Conservation (phyloP, 1,140 invertebrate species). For the Lethrus apterus region DNA sequence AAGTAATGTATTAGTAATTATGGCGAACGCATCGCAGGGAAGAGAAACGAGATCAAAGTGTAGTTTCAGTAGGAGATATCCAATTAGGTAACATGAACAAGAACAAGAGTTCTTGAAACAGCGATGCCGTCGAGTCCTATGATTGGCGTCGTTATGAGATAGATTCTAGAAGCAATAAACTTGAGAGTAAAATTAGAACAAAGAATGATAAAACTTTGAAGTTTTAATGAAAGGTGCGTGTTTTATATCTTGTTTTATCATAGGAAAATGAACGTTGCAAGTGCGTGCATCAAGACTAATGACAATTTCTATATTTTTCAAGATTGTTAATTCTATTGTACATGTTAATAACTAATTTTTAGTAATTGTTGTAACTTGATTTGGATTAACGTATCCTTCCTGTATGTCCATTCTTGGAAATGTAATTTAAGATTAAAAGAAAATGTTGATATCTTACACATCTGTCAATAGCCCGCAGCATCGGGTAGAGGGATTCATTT, state of each 20-base stretch:
- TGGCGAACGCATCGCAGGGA: no score
- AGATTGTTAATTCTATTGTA: no score
- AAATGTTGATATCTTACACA: background rate
- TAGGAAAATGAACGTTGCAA: no score
- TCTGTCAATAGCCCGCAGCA: conserved; percentile 2
- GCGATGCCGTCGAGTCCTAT: conserved; percentile 6
- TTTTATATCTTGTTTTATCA: no score
- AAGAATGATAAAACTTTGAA: conserved; percentile 6
- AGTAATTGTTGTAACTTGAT: no score
- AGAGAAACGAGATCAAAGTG: conserved; percentile 10
- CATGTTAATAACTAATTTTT: no score
- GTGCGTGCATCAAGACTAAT: no score
- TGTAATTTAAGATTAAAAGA: background rate
- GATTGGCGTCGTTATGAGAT: conserved; percentile 2
- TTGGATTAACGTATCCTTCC: no score
- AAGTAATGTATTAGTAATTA: no score
- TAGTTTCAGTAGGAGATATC: conserved; percentile 6
- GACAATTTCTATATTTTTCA: no score
- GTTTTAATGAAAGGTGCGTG: conserved; percentile 4
- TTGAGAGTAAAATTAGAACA: background rate
- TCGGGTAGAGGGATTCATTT: conserved; percentile 3
- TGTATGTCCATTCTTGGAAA: no score
- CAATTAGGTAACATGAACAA: conserved; percentile 5
- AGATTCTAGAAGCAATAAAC: conserved; percentile 1
- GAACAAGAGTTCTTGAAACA: conserved; percentile 3